These are phyloP conservation scores for Andrena camellia DNA, from an alignment of 2,888 invertebrate genomes.

Conservation along the genomic window DNA sequence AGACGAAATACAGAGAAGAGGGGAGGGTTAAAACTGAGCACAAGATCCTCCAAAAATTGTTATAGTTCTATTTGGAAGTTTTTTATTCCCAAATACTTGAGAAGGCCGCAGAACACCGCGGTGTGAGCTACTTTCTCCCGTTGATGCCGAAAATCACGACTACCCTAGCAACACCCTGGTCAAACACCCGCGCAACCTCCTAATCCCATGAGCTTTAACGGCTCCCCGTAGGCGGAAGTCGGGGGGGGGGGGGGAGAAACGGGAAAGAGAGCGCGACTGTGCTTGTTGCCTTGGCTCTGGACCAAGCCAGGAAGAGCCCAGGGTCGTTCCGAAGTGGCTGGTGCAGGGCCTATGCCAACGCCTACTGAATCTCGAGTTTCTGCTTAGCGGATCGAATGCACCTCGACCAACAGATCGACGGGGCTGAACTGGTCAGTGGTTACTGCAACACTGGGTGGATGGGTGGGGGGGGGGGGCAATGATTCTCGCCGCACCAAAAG, in stretches of 20 bases:
- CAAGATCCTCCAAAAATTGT: neutral
- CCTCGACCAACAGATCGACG: neutral
- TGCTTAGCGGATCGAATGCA: slow-evolving; percentile 6
- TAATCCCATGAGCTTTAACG: slow-evolving; percentile 37
- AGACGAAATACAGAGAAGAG: too few relatives aligned
- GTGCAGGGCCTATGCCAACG: slow-evolving; percentile 36
- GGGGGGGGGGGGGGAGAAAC: neutral
- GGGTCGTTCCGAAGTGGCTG: slow-evolving; percentile 45
- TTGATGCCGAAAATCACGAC: slow-evolving; percentile 4
- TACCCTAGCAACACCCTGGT: neutral
- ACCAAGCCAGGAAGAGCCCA: slow-evolving; percentile 55
- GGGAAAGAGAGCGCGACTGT: slow-evolving; percentile 10
- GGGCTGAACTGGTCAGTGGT: neutral
- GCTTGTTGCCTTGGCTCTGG: slow-evolving; percentile 49
- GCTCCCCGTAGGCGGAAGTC: slow-evolving; percentile 24
- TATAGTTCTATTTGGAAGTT: neutral
- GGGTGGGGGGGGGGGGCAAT: neutral
- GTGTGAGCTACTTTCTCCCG: slow-evolving; percentile 11
- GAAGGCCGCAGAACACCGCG: neutral
- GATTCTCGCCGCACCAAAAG: neutral
- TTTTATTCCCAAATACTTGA: neutral
- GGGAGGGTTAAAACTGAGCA: too few relatives aligned
- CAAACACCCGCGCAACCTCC: slow-evolving; percentile 9
- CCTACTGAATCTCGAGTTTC: slow-evolving; percentile 28
- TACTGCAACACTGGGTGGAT: neutral